Evolutionary conservation across 2,888 invertebrate genomes (phyloP).

Genomic region (Tetranychus piercei): DNA sequence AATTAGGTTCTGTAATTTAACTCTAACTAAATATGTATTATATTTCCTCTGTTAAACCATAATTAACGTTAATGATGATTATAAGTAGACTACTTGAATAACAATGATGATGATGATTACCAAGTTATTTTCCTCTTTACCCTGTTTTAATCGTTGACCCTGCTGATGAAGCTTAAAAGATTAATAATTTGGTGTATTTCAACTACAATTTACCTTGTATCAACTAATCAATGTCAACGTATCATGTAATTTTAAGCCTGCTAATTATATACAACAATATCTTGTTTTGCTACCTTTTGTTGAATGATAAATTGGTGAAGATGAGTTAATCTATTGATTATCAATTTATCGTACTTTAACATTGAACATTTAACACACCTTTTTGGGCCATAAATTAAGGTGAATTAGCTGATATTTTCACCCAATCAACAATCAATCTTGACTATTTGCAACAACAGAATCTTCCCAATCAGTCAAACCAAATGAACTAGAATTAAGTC

Average conservation of each 20-base stretch:
- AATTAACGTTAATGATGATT: background rate
- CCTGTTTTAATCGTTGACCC: too few relatives aligned
- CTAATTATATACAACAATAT: background rate
- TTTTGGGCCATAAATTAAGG: background rate
- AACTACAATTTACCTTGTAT: background rate
- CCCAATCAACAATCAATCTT: background rate
- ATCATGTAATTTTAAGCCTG: background rate
- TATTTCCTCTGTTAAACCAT: too few relatives aligned
- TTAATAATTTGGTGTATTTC: background rate
- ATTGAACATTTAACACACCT: background rate
- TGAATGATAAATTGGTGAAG: background rate
- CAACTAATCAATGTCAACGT: background rate
- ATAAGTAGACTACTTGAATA: background rate
- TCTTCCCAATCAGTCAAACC: background rate
- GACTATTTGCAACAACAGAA: background rate
- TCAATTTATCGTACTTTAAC: background rate
- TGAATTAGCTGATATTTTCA: background rate
- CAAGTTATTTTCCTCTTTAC: background rate
- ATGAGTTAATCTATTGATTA: background rate
- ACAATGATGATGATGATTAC: background rate
- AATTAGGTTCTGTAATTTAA: background rate
- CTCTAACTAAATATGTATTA: background rate
- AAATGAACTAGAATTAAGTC: too few relatives aligned
- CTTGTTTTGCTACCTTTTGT: background rate
- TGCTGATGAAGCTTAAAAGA: background rate